Percentiles rank a stretch among this genome's conserved stretches.
Conservation (phyloP, 2,113 vertebrate genomes). For the Elephantulus edwardii region DNA sequence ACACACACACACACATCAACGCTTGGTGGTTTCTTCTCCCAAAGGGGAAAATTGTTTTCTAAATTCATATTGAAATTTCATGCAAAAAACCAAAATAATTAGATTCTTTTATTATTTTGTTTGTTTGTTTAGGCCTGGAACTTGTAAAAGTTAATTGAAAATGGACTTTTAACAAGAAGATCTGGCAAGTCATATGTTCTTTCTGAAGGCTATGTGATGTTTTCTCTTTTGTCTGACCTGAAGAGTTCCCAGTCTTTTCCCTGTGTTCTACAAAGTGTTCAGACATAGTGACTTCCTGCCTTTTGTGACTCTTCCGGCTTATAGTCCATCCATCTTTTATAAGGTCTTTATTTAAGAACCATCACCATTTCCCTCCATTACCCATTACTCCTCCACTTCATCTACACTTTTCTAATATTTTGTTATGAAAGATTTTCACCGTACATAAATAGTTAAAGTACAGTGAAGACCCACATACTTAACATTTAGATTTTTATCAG, state of each 20-base stretch:
- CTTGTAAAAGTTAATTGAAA: not conserved
- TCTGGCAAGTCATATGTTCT: not conserved
- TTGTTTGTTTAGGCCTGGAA: conserved; percentile 34
- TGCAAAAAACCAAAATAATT: not conserved
- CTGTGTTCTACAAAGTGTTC: not conserved
- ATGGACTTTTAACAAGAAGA: not conserved
- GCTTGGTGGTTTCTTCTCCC: conserved; percentile 6
- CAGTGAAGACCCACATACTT: not conserved
- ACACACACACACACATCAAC: too few species aligned
- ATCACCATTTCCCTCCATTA: too few species aligned
- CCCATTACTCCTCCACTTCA: not conserved
- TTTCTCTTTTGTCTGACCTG: not conserved
- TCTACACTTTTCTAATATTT: not conserved
- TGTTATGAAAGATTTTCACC: not conserved
- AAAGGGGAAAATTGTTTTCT: conserved; percentile 18
- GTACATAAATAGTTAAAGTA: not conserved
- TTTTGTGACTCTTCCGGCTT: not conserved
- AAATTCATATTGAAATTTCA: conserved; percentile 39
- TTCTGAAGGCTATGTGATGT: not conserved
- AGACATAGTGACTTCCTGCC: not conserved
- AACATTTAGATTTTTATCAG: not conserved
- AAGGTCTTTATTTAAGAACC: not conserved
- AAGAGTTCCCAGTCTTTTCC: not conserved
- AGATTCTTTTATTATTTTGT: not conserved
- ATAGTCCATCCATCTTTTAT: not conserved